Evolutionary conservation across 2,797 vertebrate genomes (phyloP).

Genomic region (Crossoptilon crossoptilon): DNA sequence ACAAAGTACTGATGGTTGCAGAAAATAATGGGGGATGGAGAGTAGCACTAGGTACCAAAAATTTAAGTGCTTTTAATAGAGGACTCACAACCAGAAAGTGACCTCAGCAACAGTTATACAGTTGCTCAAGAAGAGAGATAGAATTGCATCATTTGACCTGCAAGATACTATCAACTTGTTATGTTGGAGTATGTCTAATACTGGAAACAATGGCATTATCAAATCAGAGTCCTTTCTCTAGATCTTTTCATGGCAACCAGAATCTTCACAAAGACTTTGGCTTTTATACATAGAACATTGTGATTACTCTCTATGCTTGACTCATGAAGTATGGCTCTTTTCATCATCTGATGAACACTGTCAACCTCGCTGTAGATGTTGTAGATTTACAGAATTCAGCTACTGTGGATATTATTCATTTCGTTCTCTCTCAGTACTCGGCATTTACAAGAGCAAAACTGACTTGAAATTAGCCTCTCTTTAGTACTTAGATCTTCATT

Average conservation of each 20-base stretch:
- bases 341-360: neutral
- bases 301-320: neutral
- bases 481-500: neutral
- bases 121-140: accelerated
- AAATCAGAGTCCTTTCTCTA: neutral
- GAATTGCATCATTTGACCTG: neutral
- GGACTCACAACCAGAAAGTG: neutral
- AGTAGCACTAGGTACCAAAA: neutral
- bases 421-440: neutral
- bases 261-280: neutral
- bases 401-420: neutral
- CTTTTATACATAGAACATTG: neutral
- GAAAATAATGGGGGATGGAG: neutral
- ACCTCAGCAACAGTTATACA: neutral
- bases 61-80: neutral
- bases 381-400: neutral
- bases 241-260: neutral
- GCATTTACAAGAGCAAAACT: neutral
- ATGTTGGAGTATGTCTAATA: neutral
- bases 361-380: neutral
- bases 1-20: neutral
- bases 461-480: neutral
- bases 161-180: neutral
- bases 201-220: neutral
- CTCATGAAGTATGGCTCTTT: neutral